Percentiles rank a stretch among this genome's conserved stretches.
Conservation (phyloP, 2,113 vertebrate genomes). For the Clinocottus analis region DNA sequence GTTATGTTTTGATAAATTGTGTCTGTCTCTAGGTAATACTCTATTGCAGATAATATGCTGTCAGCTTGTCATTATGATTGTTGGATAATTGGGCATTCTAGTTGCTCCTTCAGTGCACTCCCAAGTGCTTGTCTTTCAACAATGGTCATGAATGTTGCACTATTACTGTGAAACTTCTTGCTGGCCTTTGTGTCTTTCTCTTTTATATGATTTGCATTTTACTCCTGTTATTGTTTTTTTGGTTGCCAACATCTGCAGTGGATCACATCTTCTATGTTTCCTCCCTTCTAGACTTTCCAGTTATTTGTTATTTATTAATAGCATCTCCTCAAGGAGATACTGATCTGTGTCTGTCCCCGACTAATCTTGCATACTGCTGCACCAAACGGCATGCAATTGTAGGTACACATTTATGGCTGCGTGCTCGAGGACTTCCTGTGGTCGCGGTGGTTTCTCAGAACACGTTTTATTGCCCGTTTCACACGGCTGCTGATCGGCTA, state of each 20-base stretch:
- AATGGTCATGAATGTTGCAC: neutral
- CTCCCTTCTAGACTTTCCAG: neutral
- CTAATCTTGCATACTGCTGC: too few species aligned
- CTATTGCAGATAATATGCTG: neutral
- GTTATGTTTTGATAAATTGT: neutral
- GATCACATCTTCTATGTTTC: neutral
- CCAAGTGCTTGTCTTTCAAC: neutral
- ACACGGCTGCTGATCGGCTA: too few species aligned
- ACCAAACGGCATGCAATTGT: too few species aligned
- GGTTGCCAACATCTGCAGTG: too few species aligned
- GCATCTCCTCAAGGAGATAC: too few species aligned
- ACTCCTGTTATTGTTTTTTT: neutral
- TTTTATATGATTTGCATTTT: neutral
- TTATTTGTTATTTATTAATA: neutral
- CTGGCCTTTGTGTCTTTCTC: neutral
- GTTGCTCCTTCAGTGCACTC: too few species aligned
- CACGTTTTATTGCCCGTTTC: too few species aligned
- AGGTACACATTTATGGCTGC: too few species aligned
- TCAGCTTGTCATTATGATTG: neutral
- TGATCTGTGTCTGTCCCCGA: too few species aligned
- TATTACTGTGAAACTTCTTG: neutral
- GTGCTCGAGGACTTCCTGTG: too few species aligned
- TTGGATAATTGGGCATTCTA: neutral
- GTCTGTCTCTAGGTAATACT: neutral
- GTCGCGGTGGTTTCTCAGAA: too few species aligned